Conservation (phyloP, 2,113 vertebrate genomes). For the Crotalus viridis region DNA sequence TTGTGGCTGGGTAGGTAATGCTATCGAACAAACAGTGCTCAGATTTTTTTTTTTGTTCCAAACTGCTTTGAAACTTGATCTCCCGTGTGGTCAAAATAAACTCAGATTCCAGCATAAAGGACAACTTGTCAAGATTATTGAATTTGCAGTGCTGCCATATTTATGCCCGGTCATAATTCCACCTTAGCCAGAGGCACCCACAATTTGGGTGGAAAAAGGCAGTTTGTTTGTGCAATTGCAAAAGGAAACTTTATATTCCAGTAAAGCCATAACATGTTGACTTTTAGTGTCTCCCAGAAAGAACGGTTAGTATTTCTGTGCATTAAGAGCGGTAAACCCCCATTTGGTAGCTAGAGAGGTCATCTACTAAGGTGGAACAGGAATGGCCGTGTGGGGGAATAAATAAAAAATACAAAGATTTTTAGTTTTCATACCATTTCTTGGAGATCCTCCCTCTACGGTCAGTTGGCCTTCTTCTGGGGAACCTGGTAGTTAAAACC, state of each 20-base stretch:
- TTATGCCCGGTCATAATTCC: slow-evolving; percentile 4
- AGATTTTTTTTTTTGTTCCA: not conserved
- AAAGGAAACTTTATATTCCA: slow-evolving; percentile 4
- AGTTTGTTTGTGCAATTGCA: not conserved
- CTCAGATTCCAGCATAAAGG: not conserved
- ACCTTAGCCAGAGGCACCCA: not conserved
- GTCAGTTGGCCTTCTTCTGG: not conserved
- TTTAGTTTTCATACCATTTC: not conserved
- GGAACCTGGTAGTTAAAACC: not conserved
- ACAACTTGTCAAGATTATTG: slow-evolving; percentile 15
- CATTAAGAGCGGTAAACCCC: not conserved
- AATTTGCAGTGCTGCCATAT: slow-evolving; percentile 21
- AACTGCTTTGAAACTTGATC: not conserved
- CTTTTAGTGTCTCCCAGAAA: not conserved
- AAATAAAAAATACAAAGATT: not conserved
- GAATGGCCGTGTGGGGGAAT: not conserved
- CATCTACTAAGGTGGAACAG: not conserved
- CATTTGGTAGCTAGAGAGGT: not conserved
- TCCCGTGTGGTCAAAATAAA: not conserved
- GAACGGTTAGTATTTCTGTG: not conserved
- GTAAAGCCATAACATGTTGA: not conserved
- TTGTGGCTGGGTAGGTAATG: not conserved
- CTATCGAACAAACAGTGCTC: not conserved
- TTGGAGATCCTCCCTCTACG: not conserved
- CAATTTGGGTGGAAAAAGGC: slow-evolving; percentile 14